Conservation (phyloP, 2,113 vertebrate species). For the Suncus etruscus region DNA sequence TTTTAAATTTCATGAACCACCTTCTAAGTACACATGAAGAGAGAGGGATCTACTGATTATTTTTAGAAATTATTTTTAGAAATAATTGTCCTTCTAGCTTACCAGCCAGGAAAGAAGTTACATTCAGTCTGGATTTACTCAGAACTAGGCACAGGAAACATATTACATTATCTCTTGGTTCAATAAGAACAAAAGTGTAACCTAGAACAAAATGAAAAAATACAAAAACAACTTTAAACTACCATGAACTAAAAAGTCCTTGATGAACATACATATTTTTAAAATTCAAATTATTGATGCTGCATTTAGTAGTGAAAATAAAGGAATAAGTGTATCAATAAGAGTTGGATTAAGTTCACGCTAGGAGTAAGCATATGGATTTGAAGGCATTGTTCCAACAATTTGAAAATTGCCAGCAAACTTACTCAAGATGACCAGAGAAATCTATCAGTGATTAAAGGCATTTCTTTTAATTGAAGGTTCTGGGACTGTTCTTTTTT, state of each 20-base stretch:
- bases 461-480: conserved; percentile 2
- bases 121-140: not conserved
- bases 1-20: not conserved
- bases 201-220: not conserved
- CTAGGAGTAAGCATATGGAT: not conserved
- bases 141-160: not conserved
- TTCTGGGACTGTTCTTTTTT: not conserved
- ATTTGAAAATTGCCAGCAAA: not conserved
- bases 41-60: not conserved
- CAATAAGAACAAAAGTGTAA: not conserved
- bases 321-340: not conserved
- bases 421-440: not conserved
- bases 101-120: not conserved
- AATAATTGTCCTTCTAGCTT: not conserved
- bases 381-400: not conserved
- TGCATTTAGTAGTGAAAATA: not conserved
- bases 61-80: not conserved
- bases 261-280: not conserved
- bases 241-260: not conserved
- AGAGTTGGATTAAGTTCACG: not conserved
- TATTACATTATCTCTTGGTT: not conserved
- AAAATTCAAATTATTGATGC: not conserved
- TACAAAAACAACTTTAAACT: not conserved
- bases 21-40: not conserved
- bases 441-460: not conserved